Evolutionary conservation across 1,140 invertebrate genomes (phyloP), one percentile per base, ranked within the genome.

Genomic region (Sinella curviseta): DNA sequence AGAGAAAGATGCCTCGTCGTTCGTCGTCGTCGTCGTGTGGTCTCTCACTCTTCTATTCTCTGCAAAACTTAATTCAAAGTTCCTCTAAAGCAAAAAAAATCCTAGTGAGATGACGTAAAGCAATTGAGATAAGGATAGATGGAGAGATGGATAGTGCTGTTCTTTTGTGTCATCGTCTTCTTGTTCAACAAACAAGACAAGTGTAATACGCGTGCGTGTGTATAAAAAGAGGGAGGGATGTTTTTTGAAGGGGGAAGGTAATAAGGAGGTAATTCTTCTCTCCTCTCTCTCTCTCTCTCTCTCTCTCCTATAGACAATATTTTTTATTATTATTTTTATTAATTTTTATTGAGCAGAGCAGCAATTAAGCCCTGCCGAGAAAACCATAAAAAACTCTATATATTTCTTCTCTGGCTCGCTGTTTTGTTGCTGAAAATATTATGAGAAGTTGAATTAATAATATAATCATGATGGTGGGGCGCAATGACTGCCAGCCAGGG

Each of bases 21-120:
- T n/a, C 30, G 65, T 30, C n/a, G 8, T 70, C 65, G 65, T 70
- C 24, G 57, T 60, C 57, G 65, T 70, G 65, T 70, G 65, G 8
- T 8, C 65, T 48, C 39, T 48, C 8, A 12, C 20, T 48, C 39
- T 48, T 20, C 20, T 20, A 48, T 48, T 48, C 39, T 20, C 39
- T 48, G 39, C 8, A 8, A 48, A 70, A 31, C 65, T 70, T 33
- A 31, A 30, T 70, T 70, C n/a, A n/a, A n/a, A 60, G 65, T 70
- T 70, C 65, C 65, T 70, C 65, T 16, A 12, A 31, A 70, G 8
- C 57, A n/a, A 60, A 12, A 12, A 60, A 60, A 60, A 8, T 26
- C 8, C 39, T 12, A 8, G 39, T 12, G 8, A n/a, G 12, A 26
- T 60, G 57, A 60, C 57, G 24, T 60, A n/a, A 60, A 60, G 24